phyloP scores from a whole-genome alignment of 2,888 invertebrate species.

The Apomyelois bistriatella region DNA sequence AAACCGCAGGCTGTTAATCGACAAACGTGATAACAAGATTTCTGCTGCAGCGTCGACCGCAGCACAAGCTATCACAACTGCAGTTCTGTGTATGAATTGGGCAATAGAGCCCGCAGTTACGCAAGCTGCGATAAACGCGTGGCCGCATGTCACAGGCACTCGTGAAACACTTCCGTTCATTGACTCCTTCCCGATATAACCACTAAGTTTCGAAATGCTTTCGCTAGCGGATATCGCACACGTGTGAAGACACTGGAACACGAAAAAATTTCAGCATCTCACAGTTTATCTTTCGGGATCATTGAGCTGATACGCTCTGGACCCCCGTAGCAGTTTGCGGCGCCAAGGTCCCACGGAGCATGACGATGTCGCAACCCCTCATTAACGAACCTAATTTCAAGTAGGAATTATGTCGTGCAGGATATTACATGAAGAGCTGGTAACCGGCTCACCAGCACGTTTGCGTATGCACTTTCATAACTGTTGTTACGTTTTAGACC shows the following conservation, averaged over 20 bases:
- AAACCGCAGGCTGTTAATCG: slow-evolving; percentile 48
- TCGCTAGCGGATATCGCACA: slow-evolving; percentile 49
- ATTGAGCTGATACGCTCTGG: slow-evolving; percentile 42
- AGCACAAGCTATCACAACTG: slow-evolving; percentile 42
- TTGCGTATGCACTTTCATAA: slow-evolving; percentile 74
- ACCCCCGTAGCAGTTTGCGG: slow-evolving; percentile 30
- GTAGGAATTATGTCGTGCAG: slow-evolving; percentile 53
- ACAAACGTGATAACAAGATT: slow-evolving; percentile 57
- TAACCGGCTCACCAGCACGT: slow-evolving; percentile 53
- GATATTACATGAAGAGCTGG: slow-evolving; percentile 58
- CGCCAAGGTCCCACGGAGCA: slow-evolving; percentile 26
- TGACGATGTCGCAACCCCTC: slow-evolving; percentile 40
- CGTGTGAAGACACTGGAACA: slow-evolving; percentile 38
- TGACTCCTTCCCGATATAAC: slow-evolving; percentile 77
- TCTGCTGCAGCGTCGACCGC: slow-evolving; percentile 48
- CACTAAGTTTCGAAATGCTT: slow-evolving; percentile 66
- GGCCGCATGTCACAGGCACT: slow-evolving; percentile 67
- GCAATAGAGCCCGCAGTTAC: slow-evolving; percentile 63
- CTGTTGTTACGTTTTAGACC: slow-evolving; percentile 67
- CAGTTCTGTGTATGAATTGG: slow-evolving; percentile 49
- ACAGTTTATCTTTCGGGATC: slow-evolving; percentile 52
- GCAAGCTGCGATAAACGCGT: slow-evolving; percentile 67
- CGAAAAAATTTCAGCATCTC: slow-evolving; percentile 29
- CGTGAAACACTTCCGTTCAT: slow-evolving; percentile 79
- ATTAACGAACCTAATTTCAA: slow-evolving; percentile 35